phyloP scores from a whole-genome alignment of 2,797 vertebrate species.

The Peromyscus melanophrys region DNA sequence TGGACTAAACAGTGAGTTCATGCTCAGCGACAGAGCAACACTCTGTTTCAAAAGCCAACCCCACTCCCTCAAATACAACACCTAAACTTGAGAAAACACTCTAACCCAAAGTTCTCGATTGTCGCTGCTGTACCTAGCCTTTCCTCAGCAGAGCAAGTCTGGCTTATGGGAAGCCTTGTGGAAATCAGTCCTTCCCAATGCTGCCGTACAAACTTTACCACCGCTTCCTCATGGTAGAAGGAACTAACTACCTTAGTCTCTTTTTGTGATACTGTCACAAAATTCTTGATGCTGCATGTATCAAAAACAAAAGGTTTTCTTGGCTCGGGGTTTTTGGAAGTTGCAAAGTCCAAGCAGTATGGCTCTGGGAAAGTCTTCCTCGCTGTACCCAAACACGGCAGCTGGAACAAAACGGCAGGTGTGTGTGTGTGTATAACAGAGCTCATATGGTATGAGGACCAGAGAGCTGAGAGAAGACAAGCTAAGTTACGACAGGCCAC shows the following conservation, averaged over 20 bases:
- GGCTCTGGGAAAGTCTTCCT: neutral
- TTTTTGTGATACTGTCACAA: neutral
- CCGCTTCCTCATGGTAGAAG: neutral
- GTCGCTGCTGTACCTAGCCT: neutral
- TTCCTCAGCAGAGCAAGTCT: too few species aligned
- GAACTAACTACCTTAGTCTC: neutral
- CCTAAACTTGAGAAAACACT: neutral
- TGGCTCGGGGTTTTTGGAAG: neutral
- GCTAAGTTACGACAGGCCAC: neutral
- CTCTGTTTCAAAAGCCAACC: neutral
- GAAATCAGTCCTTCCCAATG: neutral
- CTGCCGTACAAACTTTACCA: neutral
- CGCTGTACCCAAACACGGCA: neutral
- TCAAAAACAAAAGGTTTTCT: neutral
- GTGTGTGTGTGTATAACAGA: neutral
- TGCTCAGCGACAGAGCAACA: neutral
- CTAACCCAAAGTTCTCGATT: neutral
- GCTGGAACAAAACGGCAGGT: neutral
- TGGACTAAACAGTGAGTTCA: neutral
- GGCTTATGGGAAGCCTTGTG: neutral
- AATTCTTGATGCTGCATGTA: neutral
- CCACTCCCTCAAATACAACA: neutral
- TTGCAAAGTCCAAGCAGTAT: neutral
- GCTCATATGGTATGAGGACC: neutral
- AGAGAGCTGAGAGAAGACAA: neutral